A percentile compares a stretch with the other conserved stretches of the same genome.
Conservation (phyloP, 2,113 vertebrate species). For the Tachysurus vachellii region DNA sequence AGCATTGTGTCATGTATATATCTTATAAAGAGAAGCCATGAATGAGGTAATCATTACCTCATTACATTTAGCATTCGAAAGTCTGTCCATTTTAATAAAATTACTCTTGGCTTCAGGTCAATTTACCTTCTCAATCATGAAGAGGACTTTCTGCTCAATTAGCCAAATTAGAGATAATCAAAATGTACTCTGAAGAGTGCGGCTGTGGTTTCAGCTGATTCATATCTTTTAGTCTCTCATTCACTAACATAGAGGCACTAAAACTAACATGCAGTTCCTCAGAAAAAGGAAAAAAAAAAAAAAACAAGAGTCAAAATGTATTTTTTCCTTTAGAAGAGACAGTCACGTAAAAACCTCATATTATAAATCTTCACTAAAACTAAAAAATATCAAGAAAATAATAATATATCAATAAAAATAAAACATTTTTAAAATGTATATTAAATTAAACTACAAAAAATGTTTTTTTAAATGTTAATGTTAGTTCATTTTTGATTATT, state of each 20-base stretch:
- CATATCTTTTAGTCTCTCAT: slow-evolving; percentile 2
- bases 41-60: slow-evolving; percentile 55
- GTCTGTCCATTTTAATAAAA: slow-evolving; percentile 55
- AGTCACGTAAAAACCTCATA: background rate
- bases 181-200: slow-evolving; percentile 41
- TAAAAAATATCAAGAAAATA: background rate
- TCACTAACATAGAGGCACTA: background rate
- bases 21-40: slow-evolving; percentile 21
- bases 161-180: slow-evolving; percentile 58
- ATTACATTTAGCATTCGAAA: slow-evolving; percentile 58
- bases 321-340: background rate
- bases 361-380: background rate
- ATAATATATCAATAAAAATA: background rate
- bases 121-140: slow-evolving; percentile 58
- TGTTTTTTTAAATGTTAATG: background rate
- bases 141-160: slow-evolving; percentile 48
- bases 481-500: background rate
- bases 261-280: background rate
- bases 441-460: background rate
- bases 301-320: background rate
- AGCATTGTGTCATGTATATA: slow-evolving; percentile 37
- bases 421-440: background rate
- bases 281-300: background rate
- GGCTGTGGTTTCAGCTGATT: slow-evolving; percentile 33
- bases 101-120: slow-evolving; percentile 59